A percentile compares a stretch with the other conserved stretches of the same genome.
Conservation (phyloP, 92 coral and sea anemone species). For the Porites rus region DNA sequence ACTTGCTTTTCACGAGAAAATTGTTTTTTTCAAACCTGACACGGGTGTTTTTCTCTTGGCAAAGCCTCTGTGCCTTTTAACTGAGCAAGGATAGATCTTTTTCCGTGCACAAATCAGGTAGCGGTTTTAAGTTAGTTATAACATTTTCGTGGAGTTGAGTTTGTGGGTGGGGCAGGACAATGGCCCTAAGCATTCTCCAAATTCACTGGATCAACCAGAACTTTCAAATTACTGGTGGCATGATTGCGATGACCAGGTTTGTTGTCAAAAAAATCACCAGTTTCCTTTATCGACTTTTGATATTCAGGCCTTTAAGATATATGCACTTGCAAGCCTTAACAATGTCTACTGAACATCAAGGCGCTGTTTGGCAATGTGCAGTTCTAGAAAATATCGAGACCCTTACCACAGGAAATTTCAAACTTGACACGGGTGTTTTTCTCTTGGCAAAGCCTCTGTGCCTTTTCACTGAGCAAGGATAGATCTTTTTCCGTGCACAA, state of each 20-base stretch:
- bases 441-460: no score
- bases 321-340: constrained; percentile 22
- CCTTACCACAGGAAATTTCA: no score
- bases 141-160: not conserved
- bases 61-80: constrained; percentile 49
- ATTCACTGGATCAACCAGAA: constrained; percentile 40
- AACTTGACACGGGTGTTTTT: no score
- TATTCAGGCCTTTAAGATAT: constrained; percentile 46
- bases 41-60: constrained; percentile 32
- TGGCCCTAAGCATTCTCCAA: constrained; percentile 47
- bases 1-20: not conserved
- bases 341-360: no score
- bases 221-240: constrained; percentile 21
- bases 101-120: constrained; percentile 18
- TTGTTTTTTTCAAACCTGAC: not conserved
- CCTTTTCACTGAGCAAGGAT: no score
- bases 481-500: no score
- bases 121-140: not conserved
- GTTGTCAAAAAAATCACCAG: constrained; percentile 31
- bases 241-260: constrained; percentile 50
- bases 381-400: no score
- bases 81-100: constrained; percentile 39
- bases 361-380: no score
- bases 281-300: constrained; percentile 15
- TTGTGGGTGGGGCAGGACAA: constrained; percentile 10